Base-by-base conservation (phyloP, 2,113 vertebrate genomes). In the Rallus limicola region DNA sequence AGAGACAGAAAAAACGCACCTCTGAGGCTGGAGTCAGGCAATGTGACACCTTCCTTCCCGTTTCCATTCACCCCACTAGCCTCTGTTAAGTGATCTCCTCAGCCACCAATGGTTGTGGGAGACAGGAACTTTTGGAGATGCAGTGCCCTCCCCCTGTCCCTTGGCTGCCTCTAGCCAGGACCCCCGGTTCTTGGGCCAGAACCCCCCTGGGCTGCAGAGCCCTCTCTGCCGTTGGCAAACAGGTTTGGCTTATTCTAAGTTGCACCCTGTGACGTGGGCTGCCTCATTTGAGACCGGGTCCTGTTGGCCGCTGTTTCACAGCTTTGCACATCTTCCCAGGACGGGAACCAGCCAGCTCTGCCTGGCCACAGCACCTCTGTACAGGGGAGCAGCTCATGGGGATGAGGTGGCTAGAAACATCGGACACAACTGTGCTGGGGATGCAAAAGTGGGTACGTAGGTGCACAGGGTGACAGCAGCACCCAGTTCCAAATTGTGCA, bases 201-300 rank as follows among this genome's bases (percentile, higher is more conserved):
- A 11, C 9, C 2, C 17, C 17, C 14, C 3, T 63, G 36, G 25
- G 52, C 42, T 55, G 40, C 59, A 38, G 56, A 86, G 42, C 48
- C 65, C 28, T 79, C 44, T 1, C 8, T n/a, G 28, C 44, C 19
- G 0, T 0, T 15, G 10, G 10, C 52, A 33, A 33, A 31, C 15
- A 29, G 5, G 6, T 77, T 85, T 74, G 38, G 34, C 60, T 56
- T 58, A 36, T 67, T 62, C 48, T 63, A 33, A 16, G 40, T 23
- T 21, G 19, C 60, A 17, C 36, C 36, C 11, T 56, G 46, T 16
- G n/a, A 28, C 25, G 1, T 0, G 5, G 56, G 56, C 53, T 24
- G 23, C 0, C 0, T 24, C 2, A 0, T 48, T 48, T 52, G 82
- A 55, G 38, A 53, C 64, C 33, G 6, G 58, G n/a, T 38, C 42